Percentiles rank a stretch among this genome's conserved stretches.
Evolutionary conservation across 2,797 vertebrate species (phyloP).

Genomic region (Ispidina picta): DNA sequence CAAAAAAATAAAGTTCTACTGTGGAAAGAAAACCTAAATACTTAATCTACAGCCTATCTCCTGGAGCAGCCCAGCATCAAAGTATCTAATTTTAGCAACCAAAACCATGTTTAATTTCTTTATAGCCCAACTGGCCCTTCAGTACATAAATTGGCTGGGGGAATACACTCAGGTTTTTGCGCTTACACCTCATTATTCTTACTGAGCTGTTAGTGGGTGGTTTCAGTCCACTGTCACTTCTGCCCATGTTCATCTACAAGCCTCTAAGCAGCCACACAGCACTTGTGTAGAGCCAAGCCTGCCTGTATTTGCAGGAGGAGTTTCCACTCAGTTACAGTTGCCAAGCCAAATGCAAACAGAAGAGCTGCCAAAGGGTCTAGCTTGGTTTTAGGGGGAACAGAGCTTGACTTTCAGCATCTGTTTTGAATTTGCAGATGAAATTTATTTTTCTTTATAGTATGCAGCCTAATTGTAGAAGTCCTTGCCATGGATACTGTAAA

Average conservation of each 20-base stretch:
- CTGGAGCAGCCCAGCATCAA: background rate
- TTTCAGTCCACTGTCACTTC: background rate
- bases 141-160: background rate
- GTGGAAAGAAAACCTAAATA: background rate
- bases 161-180: background rate
- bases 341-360: constrained; percentile 14
- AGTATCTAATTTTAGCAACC: background rate
- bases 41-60: background rate
- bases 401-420: background rate
- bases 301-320: background rate
- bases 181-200: background rate
- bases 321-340: background rate
- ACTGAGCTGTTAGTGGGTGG: background rate
- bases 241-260: background rate
- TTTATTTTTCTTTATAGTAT: background rate
- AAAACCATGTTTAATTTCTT: background rate
- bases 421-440: background rate
- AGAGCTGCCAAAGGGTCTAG: background rate
- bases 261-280: background rate
- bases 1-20: background rate
- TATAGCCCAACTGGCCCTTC: background rate
- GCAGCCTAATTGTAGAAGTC: background rate
- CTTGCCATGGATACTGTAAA: background rate
- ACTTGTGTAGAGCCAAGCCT: background rate
- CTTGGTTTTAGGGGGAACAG: background rate